Evolutionary conservation across 1,140 invertebrate genomes (phyloP).

Genomic region (Calliphora vicina): DNA sequence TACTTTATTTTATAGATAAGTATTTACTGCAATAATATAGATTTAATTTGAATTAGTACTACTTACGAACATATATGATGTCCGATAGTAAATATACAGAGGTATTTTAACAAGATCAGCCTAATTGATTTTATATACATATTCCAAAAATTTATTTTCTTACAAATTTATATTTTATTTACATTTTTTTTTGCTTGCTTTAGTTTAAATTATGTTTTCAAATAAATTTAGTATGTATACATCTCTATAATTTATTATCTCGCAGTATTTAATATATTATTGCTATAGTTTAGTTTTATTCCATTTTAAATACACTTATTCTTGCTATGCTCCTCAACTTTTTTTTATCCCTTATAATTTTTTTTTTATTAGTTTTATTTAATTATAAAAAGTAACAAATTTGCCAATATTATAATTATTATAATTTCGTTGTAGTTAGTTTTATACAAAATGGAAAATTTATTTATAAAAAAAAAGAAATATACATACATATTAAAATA

Average conservation of each 20-base stretch:
- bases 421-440: background rate
- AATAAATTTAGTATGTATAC: too few relatives aligned
- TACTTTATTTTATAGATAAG: background rate
- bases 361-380: background rate
- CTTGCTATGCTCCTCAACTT: background rate
- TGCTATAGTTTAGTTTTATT: too few relatives aligned
- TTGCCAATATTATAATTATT: constrained; percentile 13
- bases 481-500: too few relatives aligned
- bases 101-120: too few relatives aligned
- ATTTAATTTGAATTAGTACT: too few relatives aligned
- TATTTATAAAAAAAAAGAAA: background rate
- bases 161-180: too few relatives aligned
- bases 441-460: background rate
- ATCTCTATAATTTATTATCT: background rate
- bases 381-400: background rate
- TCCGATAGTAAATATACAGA: too few relatives aligned
- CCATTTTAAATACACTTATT: background rate
- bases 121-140: too few relatives aligned
- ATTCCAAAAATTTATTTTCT: too few relatives aligned
- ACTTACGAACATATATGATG: too few relatives aligned
- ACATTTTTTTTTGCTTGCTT: too few relatives aligned
- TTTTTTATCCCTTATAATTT: background rate
- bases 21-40: background rate
- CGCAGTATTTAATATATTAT: background rate
- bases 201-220: too few relatives aligned